Conservation (phyloP, 2,113 vertebrate species). For the Pimephales promelas region DNA sequence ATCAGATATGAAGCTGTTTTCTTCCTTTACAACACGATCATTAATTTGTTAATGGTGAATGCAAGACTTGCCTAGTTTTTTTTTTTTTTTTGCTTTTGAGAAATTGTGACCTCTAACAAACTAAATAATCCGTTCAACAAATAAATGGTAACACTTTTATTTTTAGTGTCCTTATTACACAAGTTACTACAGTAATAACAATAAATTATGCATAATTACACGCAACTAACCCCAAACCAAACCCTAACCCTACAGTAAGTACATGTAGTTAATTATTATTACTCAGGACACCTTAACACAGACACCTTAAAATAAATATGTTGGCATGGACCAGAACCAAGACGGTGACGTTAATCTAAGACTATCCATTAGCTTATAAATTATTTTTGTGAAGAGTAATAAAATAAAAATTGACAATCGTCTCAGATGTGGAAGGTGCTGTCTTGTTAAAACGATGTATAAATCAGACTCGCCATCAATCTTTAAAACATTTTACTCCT, state of each 20-base stretch:
- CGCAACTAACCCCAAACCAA: too few relatives aligned
- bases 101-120: neutral
- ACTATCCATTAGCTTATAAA: too few relatives aligned
- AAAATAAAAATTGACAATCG: neutral
- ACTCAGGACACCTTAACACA: too few relatives aligned
- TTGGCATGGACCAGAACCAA: neutral
- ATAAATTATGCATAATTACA: too few relatives aligned
- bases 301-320: too few relatives aligned
- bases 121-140: too few relatives aligned
- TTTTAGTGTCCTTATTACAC: too few relatives aligned
- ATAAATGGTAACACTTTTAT: too few relatives aligned
- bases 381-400: neutral
- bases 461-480: conserved; percentile 6
- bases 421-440: neutral
- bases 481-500: conserved; percentile 53
- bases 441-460: neutral
- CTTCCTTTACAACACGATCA: neutral
- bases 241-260: too few relatives aligned
- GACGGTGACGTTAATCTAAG: neutral
- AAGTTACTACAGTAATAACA: too few relatives aligned
- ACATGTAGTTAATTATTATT: too few relatives aligned
- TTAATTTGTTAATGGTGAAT: neutral
- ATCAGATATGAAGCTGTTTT: neutral
- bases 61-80: neutral
- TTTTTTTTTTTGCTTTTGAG: neutral